Conservation (phyloP, 2,113 vertebrate species). For the Pteronura brasiliensis region DNA sequence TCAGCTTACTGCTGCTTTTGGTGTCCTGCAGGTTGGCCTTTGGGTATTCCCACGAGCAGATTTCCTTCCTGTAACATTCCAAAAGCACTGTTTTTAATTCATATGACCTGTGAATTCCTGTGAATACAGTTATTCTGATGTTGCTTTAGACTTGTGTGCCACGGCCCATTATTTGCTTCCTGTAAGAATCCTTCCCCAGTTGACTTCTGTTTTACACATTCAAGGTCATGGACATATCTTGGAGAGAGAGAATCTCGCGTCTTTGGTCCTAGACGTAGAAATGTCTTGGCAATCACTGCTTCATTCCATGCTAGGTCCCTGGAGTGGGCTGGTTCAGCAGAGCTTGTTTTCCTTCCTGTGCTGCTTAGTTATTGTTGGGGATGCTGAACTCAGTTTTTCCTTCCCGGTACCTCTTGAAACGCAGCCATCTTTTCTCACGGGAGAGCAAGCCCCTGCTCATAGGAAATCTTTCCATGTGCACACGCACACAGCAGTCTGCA, state of each 20-base stretch:
- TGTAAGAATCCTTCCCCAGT: neutral
- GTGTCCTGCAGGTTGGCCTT: slow-evolving; percentile 2
- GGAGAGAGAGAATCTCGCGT: neutral
- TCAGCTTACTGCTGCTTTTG: slow-evolving; percentile 51
- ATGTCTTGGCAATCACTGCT: neutral
- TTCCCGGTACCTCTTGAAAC: neutral
- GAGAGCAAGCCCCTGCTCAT: slow-evolving; percentile 49
- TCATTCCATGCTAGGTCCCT: neutral
- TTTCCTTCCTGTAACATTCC: slow-evolving; percentile 61
- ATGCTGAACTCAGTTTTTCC: slow-evolving; percentile 47
- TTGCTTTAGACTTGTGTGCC: slow-evolving; percentile 28
- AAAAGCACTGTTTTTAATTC: slow-evolving; percentile 38
- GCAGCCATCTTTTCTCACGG: slow-evolving; percentile 53
- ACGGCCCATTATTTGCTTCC: neutral
- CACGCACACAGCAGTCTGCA: neutral
- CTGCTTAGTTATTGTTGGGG: slow-evolving; percentile 9
- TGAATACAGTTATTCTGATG: slow-evolving; percentile 3
- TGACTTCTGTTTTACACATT: slow-evolving; percentile 6
- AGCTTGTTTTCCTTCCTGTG: neutral
- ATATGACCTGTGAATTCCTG: neutral
- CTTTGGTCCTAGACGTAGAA: slow-evolving; percentile 15
- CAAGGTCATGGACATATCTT: neutral
- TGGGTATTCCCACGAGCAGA: neutral
- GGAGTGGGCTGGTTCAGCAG: neutral
- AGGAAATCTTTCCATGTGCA: neutral